Evolutionary conservation across 2,888 invertebrate genomes (phyloP).

Genomic region (Matsumyia berberina): DNA sequence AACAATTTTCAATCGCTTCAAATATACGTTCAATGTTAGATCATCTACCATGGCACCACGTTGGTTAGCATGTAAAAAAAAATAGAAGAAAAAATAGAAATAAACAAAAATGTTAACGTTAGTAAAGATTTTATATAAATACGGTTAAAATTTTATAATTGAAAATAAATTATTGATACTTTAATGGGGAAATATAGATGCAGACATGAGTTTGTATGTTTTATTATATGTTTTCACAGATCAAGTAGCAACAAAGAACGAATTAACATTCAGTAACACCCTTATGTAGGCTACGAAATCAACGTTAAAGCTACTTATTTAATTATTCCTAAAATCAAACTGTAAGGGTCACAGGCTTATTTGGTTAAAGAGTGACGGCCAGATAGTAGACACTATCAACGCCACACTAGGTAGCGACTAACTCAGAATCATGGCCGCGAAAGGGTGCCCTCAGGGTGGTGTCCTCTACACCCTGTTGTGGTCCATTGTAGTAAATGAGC

Average conservation of each 20-base stretch:
- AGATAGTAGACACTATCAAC: too few species aligned
- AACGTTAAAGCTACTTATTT: too few species aligned
- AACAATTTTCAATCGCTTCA: slow-evolving; percentile 75
- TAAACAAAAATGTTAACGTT: slow-evolving; percentile 79
- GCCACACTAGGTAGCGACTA: too few species aligned
- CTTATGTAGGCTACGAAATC: too few species aligned
- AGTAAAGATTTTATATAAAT: slow-evolving; percentile 76
- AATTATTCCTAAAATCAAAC: too few species aligned
- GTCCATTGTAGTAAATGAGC: too few species aligned
- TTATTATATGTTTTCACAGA: neutral
- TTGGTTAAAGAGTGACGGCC: too few species aligned
- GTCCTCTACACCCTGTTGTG: too few species aligned
- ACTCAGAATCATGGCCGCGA: too few species aligned
- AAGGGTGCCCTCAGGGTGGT: too few species aligned
- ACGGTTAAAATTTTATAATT: slow-evolving; percentile 53
- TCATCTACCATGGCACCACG: slow-evolving; percentile 82
- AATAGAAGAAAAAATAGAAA: slow-evolving; percentile 79
- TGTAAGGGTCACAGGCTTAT: too few species aligned
- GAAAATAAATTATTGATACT: slow-evolving; percentile 39
- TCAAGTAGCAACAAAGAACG: slow-evolving; percentile 13
- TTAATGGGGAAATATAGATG: slow-evolving; percentile 45
- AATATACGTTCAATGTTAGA: slow-evolving; percentile 75
- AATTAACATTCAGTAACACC: neutral
- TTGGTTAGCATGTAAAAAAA: slow-evolving; percentile 81
- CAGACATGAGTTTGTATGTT: slow-evolving; percentile 57